Evolutionary conservation across 2,888 invertebrate genomes (phyloP).

Genomic region (Andrena minutula): DNA sequence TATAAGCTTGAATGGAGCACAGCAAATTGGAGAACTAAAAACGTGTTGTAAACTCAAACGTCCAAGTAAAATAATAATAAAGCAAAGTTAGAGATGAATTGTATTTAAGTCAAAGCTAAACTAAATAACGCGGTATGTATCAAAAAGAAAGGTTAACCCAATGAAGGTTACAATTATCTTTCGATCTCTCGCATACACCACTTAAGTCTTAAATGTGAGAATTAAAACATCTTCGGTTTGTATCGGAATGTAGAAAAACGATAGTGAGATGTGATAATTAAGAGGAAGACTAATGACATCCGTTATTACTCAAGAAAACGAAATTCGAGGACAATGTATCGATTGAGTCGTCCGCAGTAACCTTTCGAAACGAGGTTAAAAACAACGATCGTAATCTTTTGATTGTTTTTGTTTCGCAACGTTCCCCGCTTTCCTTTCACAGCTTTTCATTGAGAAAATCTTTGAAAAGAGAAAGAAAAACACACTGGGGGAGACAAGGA

Average conservation of each 20-base stretch:
- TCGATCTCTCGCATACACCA: neutral
- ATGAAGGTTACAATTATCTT: slow-evolving; percentile 36
- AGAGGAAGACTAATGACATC: slow-evolving; percentile 7
- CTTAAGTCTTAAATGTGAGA: neutral
- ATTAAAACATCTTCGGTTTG: neutral
- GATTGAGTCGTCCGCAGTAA: slow-evolving; percentile 60
- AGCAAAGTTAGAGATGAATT: neutral
- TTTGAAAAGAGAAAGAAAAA: neutral
- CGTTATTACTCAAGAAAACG: slow-evolving; percentile 43
- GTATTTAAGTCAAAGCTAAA: neutral
- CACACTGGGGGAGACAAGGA: neutral
- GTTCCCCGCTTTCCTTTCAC: neutral
- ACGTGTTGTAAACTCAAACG: neutral
- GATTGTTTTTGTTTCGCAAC: slow-evolving; percentile 6
- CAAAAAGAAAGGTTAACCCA: slow-evolving; percentile 50
- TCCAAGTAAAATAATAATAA: neutral
- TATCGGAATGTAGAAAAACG: neutral
- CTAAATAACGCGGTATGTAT: slow-evolving; percentile 1
- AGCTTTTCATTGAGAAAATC: slow-evolving; percentile 15
- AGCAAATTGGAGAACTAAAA: neutral
- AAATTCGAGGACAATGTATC: slow-evolving; percentile 62
- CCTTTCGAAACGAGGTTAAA: slow-evolving; percentile 59
- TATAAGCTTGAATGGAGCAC: neutral
- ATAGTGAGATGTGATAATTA: neutral
- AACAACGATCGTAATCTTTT: slow-evolving; percentile 40